Percentiles rank a stretch among this genome's conserved stretches.
phyloP scores from a whole-genome alignment of 2,888 invertebrate species.

The Neoscelio sp. region DNA sequence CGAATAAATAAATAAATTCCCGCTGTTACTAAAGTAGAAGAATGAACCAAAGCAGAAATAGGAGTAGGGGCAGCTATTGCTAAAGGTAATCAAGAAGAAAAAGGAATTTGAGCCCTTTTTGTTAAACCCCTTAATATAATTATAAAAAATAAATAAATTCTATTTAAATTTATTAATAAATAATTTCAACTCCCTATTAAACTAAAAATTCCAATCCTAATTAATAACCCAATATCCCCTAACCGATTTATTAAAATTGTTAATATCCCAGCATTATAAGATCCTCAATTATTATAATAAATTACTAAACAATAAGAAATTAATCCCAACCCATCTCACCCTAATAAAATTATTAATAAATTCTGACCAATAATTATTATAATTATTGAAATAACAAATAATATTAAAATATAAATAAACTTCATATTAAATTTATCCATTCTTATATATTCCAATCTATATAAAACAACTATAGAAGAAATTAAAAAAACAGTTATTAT shows the following conservation, averaged over 20 bases:
- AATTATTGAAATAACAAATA: constrained; percentile 88
- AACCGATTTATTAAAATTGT: constrained; percentile 89
- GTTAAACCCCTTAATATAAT: constrained; percentile 86
- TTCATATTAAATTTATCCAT: constrained; percentile 82
- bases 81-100: constrained; percentile 90
- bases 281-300: constrained; percentile 88
- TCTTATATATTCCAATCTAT: constrained; percentile 85
- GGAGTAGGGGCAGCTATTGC: constrained; percentile 92
- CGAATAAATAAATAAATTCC: constrained; percentile 90
- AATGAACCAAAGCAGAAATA: constrained; percentile 90
- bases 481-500: constrained; percentile 87
- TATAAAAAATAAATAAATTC: constrained; percentile 73
- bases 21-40: constrained; percentile 91
- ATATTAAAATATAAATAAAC: constrained; percentile 87
- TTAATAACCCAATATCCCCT: constrained; percentile 69
- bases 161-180: constrained; percentile 83
- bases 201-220: constrained; percentile 57
- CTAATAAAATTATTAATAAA: constrained; percentile 89
- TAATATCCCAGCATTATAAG: constrained; percentile 89
- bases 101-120: constrained; percentile 92
- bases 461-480: constrained; percentile 83
- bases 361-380: constrained; percentile 88
- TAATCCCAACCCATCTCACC: constrained; percentile 90
- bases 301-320: constrained; percentile 90
- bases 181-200: constrained; percentile 73